Evolutionary conservation across 2,797 vertebrate species (phyloP), one percentile per base, ranked within the genome.

Genomic region (Sebastes cheni): DNA sequence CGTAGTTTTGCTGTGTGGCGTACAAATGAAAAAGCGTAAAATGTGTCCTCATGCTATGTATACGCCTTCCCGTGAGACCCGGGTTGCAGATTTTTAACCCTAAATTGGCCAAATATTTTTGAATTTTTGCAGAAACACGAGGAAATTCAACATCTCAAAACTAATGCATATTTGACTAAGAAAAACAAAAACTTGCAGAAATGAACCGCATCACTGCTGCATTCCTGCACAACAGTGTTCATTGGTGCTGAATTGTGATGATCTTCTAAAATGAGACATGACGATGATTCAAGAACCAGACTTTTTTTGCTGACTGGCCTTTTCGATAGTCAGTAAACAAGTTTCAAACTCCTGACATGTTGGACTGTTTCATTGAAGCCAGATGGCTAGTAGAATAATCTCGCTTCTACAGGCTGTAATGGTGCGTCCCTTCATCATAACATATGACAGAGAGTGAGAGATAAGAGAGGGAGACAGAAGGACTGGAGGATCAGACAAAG

Each of bases 291-390:
- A 32, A 54, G 50, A 68, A 74, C 5, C 22, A 30, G n/a, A 20
- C 54, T 2, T 59, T 81, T 79, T 79, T 36, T 69, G 64, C 55
- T 73, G 81, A 69, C 67, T 74, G 12, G 25, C n/a, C 16, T 42
- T 79, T 79, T 82, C 10, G 27, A 22, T 2, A 56, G 55, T 46
- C 56, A 3, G 61, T 74, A 79, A 87, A 85, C 81, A 82, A 20
- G n/a, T 64, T 67, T 76, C 16, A 76, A 59, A 78, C 67, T 70
- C 34, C 61, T 75, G 65, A 86, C 59, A 70, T 56, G 77, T 77
- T 11, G 18, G 69, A 39, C 42, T 2, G 22, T 55, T 79, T 86
- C 73, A 88, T 81, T 73, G 22, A 81, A 78, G 75, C 82, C 88
- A 89, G 84, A 85, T 90, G 88, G 62, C 60, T 10, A 6, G n/a